Evolutionary conservation across 2,888 invertebrate genomes (phyloP).

Genomic region (Tipula lateralis): DNA sequence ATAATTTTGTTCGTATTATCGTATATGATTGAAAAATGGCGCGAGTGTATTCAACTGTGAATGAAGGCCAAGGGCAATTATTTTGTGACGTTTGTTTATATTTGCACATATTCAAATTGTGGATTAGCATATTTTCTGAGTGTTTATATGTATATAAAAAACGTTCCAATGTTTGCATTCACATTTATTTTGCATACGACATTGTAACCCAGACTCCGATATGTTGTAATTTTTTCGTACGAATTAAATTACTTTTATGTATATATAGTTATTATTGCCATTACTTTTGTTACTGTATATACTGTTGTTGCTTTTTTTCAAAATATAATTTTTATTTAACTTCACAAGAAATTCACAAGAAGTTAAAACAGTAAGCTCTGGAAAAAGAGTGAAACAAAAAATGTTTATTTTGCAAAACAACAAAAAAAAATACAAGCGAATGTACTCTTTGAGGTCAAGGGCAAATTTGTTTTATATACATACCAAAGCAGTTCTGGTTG

Average conservation of each 20-base stretch:
- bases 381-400: background rate
- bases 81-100: background rate
- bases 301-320: background rate
- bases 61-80: background rate
- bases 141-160: background rate
- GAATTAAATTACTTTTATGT: background rate
- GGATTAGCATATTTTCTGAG: background rate
- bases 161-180: background rate
- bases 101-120: background rate
- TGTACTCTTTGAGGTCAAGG: conserved; percentile 19
- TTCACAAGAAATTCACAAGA: background rate
- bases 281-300: background rate
- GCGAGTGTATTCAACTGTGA: background rate
- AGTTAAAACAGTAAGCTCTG: background rate
- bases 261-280: background rate
- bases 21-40: background rate
- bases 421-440: background rate
- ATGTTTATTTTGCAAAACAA: background rate
- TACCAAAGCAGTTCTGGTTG: background rate
- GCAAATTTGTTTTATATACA: conserved; percentile 6
- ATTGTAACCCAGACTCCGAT: background rate
- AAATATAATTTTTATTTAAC: background rate
- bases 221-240: background rate
- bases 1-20: background rate
- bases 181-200: background rate